These are phyloP conservation scores for Agrilus planipennis DNA, from an alignment of 1,140 invertebrate species.

Conservation along the genomic window DNA sequence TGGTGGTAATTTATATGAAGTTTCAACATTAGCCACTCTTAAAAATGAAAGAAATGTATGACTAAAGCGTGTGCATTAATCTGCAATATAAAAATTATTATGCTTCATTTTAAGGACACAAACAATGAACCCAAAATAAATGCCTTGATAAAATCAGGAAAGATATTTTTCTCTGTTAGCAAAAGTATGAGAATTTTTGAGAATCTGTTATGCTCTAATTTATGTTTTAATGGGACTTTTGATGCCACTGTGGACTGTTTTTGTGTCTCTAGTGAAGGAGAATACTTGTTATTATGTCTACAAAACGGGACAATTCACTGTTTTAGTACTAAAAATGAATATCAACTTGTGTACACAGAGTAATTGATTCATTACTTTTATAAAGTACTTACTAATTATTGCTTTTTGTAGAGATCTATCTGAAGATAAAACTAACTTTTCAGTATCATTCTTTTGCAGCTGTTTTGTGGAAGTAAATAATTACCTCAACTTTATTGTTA, in stretches of 20 bases:
- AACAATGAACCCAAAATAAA: conserved; percentile 5
- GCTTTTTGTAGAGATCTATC: neutral
- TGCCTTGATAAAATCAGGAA: conserved; percentile 6
- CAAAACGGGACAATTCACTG: conserved; percentile 10
- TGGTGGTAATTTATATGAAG: conserved; percentile 20
- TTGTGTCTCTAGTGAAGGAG: conserved; percentile 6
- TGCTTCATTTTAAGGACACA: conserved; percentile 9
- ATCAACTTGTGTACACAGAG: conserved; percentile 2
- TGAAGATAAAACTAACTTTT: neutral
- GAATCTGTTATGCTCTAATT: conserved; percentile 9
- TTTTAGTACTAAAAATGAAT: conserved; percentile 3
- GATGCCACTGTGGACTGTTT: conserved; percentile 10
- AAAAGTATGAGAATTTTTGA: conserved; percentile 12
- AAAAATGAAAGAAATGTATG: conserved; percentile 8
- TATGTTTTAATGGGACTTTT: conserved; percentile 13
- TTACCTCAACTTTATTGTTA: too few species aligned
- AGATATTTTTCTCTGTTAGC: conserved; percentile 12
- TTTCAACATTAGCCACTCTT: conserved; percentile 17
- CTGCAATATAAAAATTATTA: neutral
- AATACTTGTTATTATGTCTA: conserved; percentile 2
- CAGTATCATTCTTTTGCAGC: too few species aligned
- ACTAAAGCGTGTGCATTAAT: neutral
- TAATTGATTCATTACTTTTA: neutral
- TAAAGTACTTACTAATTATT: neutral
- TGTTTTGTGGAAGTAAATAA: too few species aligned